Percentiles rank a stretch among this genome's conserved stretches.
Evolutionary conservation across 2,888 invertebrate genomes (phyloP).

Genomic region (Acrobasis repandana): DNA sequence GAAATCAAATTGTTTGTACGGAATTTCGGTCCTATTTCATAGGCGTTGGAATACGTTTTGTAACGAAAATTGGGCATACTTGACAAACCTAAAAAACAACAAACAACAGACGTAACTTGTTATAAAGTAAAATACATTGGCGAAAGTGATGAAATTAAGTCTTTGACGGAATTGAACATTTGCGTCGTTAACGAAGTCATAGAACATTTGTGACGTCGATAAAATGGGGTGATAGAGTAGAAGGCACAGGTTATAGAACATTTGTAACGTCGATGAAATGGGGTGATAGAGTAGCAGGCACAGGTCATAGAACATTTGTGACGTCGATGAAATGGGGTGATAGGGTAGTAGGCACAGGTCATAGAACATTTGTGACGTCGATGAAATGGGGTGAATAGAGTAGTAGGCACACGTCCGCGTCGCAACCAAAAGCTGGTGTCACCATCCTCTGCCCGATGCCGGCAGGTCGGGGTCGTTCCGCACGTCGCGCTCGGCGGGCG

Average conservation of each 20-base stretch:
- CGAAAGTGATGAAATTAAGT: too few relatives aligned
- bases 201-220: too few relatives aligned
- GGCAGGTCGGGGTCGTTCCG: conserved; percentile 97
- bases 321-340: too few relatives aligned
- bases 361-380: not conserved
- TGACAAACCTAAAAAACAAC: not conserved
- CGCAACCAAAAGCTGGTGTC: conserved; percentile 67
- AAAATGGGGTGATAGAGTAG: too few relatives aligned
- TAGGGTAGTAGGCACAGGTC: not conserved
- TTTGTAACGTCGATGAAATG: too few relatives aligned
- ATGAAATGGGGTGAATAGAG: not conserved
- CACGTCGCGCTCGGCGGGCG: conserved; percentile 89
- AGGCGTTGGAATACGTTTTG: not conserved
- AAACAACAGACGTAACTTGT: too few relatives aligned
- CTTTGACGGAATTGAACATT: too few relatives aligned
- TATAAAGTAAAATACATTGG: too few relatives aligned
- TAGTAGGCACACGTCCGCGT: not conserved
- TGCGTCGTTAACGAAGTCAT: too few relatives aligned
- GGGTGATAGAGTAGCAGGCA: too few relatives aligned
- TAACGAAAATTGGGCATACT: not conserved
- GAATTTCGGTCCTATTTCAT: not conserved
- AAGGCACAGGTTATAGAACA: too few relatives aligned
- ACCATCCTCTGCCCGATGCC: conserved; percentile 83
- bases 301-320: not conserved
- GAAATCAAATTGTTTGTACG: not conserved